Evolutionary conservation across 2,888 invertebrate species (phyloP), one percentile per base, ranked within the genome.

Genomic region (Maniola hyperantus): DNA sequence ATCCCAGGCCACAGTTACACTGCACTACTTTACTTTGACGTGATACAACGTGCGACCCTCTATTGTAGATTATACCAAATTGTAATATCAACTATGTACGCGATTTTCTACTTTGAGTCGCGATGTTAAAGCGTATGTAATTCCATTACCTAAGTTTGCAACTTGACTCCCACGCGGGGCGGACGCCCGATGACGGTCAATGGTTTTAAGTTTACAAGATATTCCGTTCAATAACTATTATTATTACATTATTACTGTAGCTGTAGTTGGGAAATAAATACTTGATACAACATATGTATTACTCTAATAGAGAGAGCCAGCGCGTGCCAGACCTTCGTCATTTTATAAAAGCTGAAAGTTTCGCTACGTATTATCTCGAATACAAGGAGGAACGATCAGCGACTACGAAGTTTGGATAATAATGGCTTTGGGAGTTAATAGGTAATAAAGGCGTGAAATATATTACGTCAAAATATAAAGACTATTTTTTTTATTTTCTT

Each of bases 1-100:
- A 42, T 66, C 68, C 80, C 80, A 78, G 77, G 79, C 69, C 84
- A 83, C 84, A 84, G 84, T 86, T 82, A 85, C 80, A 89, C 82
- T 87, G 89, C 81, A 83, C 89, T 87, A 89, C 77, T 90, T 87
- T 80, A 84, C 83, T 83, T 81, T 77, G 79, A 76, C 73, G 75
- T 81, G 81, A 83, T 80, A 81, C 83, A 82, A 82, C 77, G 85
- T 88, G 89, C 76, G 89, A 88, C 80, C 78, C 74, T 77, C 82
- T 75, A 89, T 89, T 90, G 89, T 89, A 74, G 79, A 74, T 64
- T 68, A 57, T 50, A 51, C 82, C 74, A 79, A 68, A 46, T 63
- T 66, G 67, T 61, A 50, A 5, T 50, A n/a, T 42, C 65, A 71
- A 62, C 68, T n/a, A 62, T 20, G 18, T 55, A 70, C 54, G 58